These are phyloP conservation scores for Bemisia tabaci DNA, from an alignment of 1,140 invertebrate species.

Conservation along the genomic window DNA sequence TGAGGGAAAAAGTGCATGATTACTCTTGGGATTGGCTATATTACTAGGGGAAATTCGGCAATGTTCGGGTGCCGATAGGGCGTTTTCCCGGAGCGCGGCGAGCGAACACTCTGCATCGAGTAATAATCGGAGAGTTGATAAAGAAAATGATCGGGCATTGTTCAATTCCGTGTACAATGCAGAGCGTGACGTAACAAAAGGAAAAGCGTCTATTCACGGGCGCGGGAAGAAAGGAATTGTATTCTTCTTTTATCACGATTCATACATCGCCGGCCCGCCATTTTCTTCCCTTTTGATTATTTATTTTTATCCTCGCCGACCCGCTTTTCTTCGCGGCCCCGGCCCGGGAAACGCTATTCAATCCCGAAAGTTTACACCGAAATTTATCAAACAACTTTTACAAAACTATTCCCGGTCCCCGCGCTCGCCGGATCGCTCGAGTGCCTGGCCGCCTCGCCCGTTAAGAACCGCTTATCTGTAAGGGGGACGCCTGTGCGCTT, in stretches of 20 bases:
- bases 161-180: conserved; percentile 9
- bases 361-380: not conserved
- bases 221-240: conserved; percentile 12
- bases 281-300: conserved; percentile 9
- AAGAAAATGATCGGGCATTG: conserved; percentile 14
- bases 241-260: conserved; percentile 14
- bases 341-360: not conserved
- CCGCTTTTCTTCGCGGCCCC: not conserved
- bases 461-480: too few species aligned
- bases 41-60: too few species aligned
- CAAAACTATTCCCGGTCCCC: not conserved
- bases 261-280: conserved; percentile 11
- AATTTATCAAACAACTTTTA: not conserved
- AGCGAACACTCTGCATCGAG: conserved; percentile 3
- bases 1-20: too few species aligned
- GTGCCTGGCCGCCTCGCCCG: too few species aligned
- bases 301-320: conserved; percentile 9
- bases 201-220: conserved; percentile 9
- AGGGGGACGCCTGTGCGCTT: too few species aligned
- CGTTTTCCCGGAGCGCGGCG: too few species aligned
- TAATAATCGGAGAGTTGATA: conserved; percentile 14
- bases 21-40: too few species aligned
- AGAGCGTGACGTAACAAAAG: conserved; percentile 12
- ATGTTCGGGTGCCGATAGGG: too few species aligned
- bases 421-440: not conserved